A percentile compares a stretch with the other conserved stretches of the same genome.
Evolutionary conservation across 2,888 invertebrate genomes (phyloP).

Genomic region (Masnerella sp.): DNA sequence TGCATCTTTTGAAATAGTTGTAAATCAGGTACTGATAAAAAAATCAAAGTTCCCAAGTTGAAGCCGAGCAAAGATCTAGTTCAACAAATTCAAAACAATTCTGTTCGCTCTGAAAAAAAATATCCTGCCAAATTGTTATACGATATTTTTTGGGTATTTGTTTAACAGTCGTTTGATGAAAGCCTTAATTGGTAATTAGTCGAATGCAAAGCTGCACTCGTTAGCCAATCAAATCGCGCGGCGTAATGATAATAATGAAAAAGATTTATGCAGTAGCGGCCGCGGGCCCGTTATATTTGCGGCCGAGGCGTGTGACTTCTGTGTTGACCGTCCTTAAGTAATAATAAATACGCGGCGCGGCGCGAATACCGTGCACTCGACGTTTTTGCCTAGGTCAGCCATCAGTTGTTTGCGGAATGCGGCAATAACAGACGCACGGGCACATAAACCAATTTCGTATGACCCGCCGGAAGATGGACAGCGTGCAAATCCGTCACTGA

Average conservation of each 20-base stretch:
- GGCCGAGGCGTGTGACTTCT: slow-evolving; percentile 33
- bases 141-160: no score
- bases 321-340: slow-evolving; percentile 33
- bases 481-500: slow-evolving; percentile 1
- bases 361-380: slow-evolving; percentile 14
- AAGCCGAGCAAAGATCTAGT: no score
- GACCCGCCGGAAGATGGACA: not conserved
- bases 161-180: not conserved
- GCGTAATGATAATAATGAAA: slow-evolving; percentile 31
- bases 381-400: slow-evolving; percentile 15
- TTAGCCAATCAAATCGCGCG: slow-evolving; percentile 4
- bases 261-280: slow-evolving; percentile 24
- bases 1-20: no score
- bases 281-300: slow-evolving; percentile 22
- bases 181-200: slow-evolving; percentile 21
- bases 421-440: slow-evolving; percentile 11
- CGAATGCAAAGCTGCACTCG: slow-evolving; percentile 4
- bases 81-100: no score
- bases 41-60: no score
- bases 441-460: slow-evolving; percentile 31
- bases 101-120: no score
- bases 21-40: no score
- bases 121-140: no score
- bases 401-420: slow-evolving; percentile 20
- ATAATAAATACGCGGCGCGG: slow-evolving; percentile 39